These are phyloP conservation scores for Babylonia areolata DNA, from an alignment of 1,140 invertebrate species.

Conservation along the genomic window DNA sequence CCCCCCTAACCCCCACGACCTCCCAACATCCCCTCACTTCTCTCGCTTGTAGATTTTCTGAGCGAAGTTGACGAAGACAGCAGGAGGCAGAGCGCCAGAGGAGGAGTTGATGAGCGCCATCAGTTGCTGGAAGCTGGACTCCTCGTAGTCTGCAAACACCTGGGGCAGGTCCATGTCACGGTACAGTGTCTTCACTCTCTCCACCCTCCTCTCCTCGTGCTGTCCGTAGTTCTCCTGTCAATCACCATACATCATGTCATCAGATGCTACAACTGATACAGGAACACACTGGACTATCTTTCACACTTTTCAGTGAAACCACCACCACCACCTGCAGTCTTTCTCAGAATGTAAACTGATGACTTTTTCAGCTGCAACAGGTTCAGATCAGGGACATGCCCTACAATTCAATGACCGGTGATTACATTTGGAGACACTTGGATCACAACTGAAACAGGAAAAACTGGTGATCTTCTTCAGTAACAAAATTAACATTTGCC, in stretches of 20 bases:
- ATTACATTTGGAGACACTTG: too few species aligned
- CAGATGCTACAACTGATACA: too few species aligned
- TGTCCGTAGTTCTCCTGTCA: conserved; percentile 86
- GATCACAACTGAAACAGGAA: too few species aligned
- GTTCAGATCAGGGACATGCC: too few species aligned
- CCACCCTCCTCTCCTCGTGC: conserved; percentile 82
- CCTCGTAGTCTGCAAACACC: conserved; percentile 89
- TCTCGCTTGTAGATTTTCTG: conserved; percentile 76
- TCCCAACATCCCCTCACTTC: conserved; percentile 60
- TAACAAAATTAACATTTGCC: too few species aligned
- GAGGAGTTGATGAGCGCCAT: conserved; percentile 65
- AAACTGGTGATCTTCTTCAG: too few species aligned
- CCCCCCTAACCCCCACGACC: too few species aligned
- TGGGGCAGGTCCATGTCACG: conserved; percentile 86
- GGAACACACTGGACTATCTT: background rate
- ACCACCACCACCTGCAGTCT: too few species aligned
- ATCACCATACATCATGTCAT: too few species aligned
- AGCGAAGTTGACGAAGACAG: conserved; percentile 73
- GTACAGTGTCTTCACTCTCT: conserved; percentile 87
- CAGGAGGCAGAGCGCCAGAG: conserved; percentile 61
- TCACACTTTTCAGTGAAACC: background rate
- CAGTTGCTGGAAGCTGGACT: conserved; percentile 79
- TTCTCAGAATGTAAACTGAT: too few species aligned
- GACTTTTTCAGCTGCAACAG: too few species aligned
- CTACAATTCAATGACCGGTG: too few species aligned